Conservation (phyloP, 2,888 invertebrate species). For the Lasius platythorax region DNA sequence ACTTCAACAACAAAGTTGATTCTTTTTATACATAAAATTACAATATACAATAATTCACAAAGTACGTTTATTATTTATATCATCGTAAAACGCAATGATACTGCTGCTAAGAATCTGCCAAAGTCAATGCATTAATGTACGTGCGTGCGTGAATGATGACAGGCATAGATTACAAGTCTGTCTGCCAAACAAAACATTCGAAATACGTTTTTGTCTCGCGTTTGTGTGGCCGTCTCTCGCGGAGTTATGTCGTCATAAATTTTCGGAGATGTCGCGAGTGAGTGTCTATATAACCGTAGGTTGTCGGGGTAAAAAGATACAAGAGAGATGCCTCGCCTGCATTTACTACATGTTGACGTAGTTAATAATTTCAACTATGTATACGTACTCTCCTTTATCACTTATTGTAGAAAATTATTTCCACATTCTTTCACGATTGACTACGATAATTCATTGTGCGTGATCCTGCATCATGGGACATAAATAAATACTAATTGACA, state of each 20-base stretch:
- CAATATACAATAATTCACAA: conserved; percentile 1
- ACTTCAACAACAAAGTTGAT: neutral
- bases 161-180: conserved; percentile 31
- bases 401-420: conserved; percentile 5
- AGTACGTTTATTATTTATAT: conserved; percentile 27
- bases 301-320: conserved; percentile 45
- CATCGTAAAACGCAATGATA: neutral
- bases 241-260: conserved; percentile 47
- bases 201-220: conserved; percentile 51
- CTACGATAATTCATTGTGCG: neutral
- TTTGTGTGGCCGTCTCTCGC: conserved; percentile 30
- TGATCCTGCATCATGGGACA: neutral
- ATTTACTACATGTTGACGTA: conserved; percentile 42
- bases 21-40: conserved; percentile 1
- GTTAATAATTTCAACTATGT: conserved; percentile 23
- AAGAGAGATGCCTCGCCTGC: conserved; percentile 28
- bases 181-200: conserved; percentile 43
- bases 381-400: conserved; percentile 11
- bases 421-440: neutral
- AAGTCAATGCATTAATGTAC: conserved; percentile 41
- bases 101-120: conserved; percentile 20
- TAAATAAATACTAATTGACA: neutral
- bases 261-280: conserved; percentile 48
- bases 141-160: conserved; percentile 39
- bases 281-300: conserved; percentile 45